phyloP scores from a whole-genome alignment of 2,888 invertebrate species.

The Coleophora flavipennella region DNA sequence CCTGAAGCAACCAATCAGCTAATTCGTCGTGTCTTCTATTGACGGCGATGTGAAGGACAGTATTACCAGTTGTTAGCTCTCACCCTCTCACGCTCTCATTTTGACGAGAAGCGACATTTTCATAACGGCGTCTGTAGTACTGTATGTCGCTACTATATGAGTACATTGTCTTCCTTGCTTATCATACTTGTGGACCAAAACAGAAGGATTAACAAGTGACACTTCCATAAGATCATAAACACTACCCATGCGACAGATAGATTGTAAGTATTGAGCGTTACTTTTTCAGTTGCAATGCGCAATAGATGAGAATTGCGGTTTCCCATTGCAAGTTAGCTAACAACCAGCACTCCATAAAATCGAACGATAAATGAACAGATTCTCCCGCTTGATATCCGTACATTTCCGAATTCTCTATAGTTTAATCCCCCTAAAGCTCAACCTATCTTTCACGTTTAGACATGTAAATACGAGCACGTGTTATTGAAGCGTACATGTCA shows the following conservation, averaged over 20 bases:
- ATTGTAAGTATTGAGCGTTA: neutral
- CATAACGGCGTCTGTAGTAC: too few relatives aligned
- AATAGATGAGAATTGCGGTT: neutral
- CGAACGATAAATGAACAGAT: neutral
- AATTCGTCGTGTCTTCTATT: too few relatives aligned
- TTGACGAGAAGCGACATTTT: neutral
- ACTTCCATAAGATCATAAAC: too few relatives aligned
- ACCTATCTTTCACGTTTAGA: neutral
- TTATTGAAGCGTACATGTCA: neutral
- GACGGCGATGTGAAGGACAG: too few relatives aligned
- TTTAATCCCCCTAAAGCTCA: neutral
- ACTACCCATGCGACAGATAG: too few relatives aligned
- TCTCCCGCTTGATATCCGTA: neutral
- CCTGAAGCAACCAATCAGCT: too few relatives aligned
- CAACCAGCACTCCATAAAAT: constrained; percentile 1
- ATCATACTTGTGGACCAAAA: too few relatives aligned
- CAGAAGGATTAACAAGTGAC: too few relatives aligned
- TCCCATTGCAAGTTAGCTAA: neutral
- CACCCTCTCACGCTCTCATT: too few relatives aligned
- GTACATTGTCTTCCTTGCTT: neutral
- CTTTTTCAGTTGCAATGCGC: neutral
- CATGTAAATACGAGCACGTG: constrained; percentile 1
- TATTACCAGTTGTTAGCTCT: too few relatives aligned
- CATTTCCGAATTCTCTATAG: too few relatives aligned
- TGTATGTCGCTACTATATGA: too few relatives aligned